Conservation (phyloP, 2,797 vertebrate genomes). For the Avahi laniger region DNA sequence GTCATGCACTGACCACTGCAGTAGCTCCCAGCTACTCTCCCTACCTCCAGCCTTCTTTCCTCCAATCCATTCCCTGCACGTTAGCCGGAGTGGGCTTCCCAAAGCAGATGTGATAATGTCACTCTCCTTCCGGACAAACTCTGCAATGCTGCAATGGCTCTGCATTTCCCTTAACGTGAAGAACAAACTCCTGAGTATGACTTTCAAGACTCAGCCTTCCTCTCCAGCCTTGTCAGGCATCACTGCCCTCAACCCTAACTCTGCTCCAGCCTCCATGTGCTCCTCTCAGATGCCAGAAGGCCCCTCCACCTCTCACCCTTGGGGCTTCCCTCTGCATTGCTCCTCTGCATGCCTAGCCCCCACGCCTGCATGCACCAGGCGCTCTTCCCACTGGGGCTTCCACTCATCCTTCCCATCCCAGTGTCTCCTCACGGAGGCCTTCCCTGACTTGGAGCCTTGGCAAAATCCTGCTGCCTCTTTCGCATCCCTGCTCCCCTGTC, state of each 20-base stretch:
- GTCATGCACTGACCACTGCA: background rate
- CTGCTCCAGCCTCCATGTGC: no score
- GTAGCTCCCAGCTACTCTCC: background rate
- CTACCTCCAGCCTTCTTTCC: background rate
- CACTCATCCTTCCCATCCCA: background rate
- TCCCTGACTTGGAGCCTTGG: background rate
- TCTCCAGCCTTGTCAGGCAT: background rate
- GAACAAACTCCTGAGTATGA: background rate
- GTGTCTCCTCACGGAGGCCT: background rate
- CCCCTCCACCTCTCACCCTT: background rate
- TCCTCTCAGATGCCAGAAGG: background rate
- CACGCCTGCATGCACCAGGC: background rate
- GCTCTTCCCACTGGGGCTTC: background rate
- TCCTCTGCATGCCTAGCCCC: background rate
- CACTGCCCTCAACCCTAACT: background rate
- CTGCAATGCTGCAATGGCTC: background rate
- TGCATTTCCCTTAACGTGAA: background rate
- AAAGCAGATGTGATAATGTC: background rate
- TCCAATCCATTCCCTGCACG: background rate
- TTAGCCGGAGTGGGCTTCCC: background rate
- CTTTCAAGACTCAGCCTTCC: background rate
- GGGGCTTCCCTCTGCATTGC: background rate
- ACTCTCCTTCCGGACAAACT: background rate
- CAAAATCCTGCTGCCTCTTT: background rate
- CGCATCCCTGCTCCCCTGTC: background rate